Evolutionary conservation across 1,140 invertebrate species (phyloP), one percentile per base, ranked within the genome.

Genomic region (Lepidurus apus): DNA sequence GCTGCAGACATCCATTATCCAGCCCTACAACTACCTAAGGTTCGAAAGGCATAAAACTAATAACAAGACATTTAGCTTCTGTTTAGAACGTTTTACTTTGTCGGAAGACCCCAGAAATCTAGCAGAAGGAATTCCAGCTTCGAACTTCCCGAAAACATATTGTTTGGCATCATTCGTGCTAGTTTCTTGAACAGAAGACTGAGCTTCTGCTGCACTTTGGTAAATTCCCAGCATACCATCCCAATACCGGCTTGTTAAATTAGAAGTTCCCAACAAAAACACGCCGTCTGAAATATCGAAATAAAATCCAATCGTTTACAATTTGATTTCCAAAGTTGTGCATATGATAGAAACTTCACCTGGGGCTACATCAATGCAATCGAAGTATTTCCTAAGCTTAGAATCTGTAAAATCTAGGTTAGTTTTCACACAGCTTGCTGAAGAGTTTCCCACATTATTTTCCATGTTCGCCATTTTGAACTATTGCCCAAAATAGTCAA

Each of bases 111-210:
- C 65, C 26, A 79, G 42, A 44, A 79, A 79, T 44, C 53, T 44
- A n/a, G 78, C 78, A 79, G 43, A 42, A 10, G 78, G 73, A 17
- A 79, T 73, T 74, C 78, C 78, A n/a, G 65, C 78, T 26, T 79
- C 78, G 26, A 79, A 79, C 13, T 21, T 65, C 13, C 17, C 53
- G 10, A 21, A 65, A 13, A 65, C 53, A 65, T n/a, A 65, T 6
- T 21, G 53, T 65, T 21, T 21, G 13, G 9, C 21, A 65, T 5
- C 21, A 65, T 0, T 13, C 53, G 17, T 65, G 13, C 53, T 65
- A 21, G n/a, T 34, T n/a, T 78, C 78, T 42, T 75, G 65, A 8
- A 43, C 45, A 9, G 45, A 10, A 47, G 34, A 26, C 34, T 26
- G n/a, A 5, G 75, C 24, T 47, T 44, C 74, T 44, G 74, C 74